Conservation (phyloP, 1,140 invertebrate genomes). For the Amphibalanus amphitrite region DNA sequence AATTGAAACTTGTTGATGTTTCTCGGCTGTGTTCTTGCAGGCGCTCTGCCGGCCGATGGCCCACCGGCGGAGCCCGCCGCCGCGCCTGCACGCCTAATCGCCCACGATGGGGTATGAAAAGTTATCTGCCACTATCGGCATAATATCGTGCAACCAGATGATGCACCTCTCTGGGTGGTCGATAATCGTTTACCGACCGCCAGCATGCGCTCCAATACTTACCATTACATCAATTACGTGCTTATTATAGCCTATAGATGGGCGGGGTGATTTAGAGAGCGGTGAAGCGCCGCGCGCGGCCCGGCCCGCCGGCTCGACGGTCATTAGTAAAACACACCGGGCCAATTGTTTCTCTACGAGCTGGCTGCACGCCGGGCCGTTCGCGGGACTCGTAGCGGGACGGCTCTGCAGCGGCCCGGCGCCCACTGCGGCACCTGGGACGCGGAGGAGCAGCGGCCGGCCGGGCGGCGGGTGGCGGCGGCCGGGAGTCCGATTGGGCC, state of each 20-base stretch:
- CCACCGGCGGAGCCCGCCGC: not conserved
- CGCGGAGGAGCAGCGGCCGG: too few species aligned
- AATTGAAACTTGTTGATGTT: constrained; percentile 2
- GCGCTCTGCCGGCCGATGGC: not conserved
- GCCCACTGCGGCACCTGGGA: too few species aligned
- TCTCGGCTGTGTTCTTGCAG: not conserved
- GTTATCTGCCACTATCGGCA: not conserved
- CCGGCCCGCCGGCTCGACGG: too few species aligned
- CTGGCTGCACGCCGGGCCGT: not conserved
- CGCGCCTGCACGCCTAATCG: not conserved
- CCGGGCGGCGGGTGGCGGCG: too few species aligned
- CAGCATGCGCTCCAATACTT: not conserved
- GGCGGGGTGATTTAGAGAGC: not conserved
- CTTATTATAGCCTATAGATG: not conserved
- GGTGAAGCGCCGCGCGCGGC: not conserved
- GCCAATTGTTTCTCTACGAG: not conserved
- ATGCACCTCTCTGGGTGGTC: not conserved
- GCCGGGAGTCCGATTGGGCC: too few species aligned
- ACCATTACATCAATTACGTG: constrained; percentile 1
- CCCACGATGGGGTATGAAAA: not conserved
- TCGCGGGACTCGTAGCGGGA: too few species aligned
- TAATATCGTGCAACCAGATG: not conserved
- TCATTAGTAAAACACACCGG: not conserved
- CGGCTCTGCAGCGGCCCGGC: too few species aligned
- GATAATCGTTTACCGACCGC: not conserved